Evolutionary conservation across 2,888 invertebrate species (phyloP), one percentile per base, ranked within the genome.

Genomic region (Sesia bembeciformis): DNA sequence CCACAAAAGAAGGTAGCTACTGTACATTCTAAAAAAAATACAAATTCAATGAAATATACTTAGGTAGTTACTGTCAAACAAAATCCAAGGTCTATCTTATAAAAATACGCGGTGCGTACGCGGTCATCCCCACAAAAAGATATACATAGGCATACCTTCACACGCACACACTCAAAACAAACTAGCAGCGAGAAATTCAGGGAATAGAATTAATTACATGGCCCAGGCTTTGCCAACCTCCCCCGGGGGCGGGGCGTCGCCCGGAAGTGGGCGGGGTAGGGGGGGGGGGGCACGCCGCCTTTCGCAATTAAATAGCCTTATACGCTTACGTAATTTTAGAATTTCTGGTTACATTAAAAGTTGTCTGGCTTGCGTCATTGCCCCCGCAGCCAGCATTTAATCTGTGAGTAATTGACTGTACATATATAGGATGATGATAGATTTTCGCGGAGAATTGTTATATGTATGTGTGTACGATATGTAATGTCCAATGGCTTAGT

Each of bases 191-290:
- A 39, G 50, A 50, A 50, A 39, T 50, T 40, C 52, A 39, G 63
- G 64, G 71, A 74, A 77, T 78, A 74, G 76, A 80, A 79, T 81
- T 81, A 79, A 80, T 81, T 79, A 81, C 76, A 74, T 60, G 53
- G 39, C n/a, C 38, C 39, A 40, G 8, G 50, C 50, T 54, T 53
- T 56, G 56, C 54, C 39, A 50, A 38, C 46, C 41, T 56, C 40
- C 53, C 51, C 49, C 42, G 50, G 59, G 60, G 61, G 57, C 54
- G 51, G 62, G 61, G 62, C 62, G 56, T 52, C 8, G 52, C 40
- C 7, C 52, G 46, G 56, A 39, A 8, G 52, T n/a, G 52, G 40
- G 52, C 39, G 52, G 60, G 57, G 58, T 57, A 57, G 66, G 67
- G 61, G 60, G 49, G 23, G 23, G 59, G 52, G 59, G 58, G 56